phyloP scores from a whole-genome alignment of 2,888 invertebrate genomes.

The Pristionchus mayeri region DNA sequence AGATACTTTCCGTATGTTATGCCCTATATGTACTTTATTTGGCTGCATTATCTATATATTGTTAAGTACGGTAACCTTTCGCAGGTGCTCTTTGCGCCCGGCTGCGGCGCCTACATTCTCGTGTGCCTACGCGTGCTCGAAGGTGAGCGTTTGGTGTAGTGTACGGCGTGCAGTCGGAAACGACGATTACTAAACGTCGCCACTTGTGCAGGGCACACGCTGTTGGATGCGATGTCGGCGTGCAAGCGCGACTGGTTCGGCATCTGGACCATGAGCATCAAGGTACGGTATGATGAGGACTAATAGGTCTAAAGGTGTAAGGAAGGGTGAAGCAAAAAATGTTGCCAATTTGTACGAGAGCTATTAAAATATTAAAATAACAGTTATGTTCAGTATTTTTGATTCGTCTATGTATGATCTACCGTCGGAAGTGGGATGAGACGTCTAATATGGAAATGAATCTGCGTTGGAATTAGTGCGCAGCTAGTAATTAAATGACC shows the following conservation, averaged over 20 bases:
- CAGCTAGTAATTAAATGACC: no score
- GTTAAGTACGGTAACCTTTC: not conserved
- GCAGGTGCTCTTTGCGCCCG: constrained; percentile 65
- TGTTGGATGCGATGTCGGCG: constrained; percentile 52
- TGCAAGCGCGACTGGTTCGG: constrained; percentile 61
- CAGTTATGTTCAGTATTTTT: no score
- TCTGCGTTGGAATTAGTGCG: no score
- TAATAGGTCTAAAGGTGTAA: not conserved
- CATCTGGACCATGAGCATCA: constrained; percentile 58
- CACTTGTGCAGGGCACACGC: constrained; percentile 34
- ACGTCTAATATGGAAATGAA: no score
- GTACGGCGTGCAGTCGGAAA: not conserved
- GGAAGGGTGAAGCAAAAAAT: not conserved
- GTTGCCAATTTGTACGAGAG: no score
- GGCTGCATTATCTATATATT: not conserved
- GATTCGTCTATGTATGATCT: no score
- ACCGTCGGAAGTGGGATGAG: no score
- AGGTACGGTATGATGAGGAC: constrained; percentile 40
- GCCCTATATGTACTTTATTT: no score
- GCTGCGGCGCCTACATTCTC: constrained; percentile 65
- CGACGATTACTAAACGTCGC: not conserved
- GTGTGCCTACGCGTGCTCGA: constrained; percentile 67
- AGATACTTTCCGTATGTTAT: no score
- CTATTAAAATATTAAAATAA: not conserved
- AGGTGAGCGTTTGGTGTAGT: constrained; percentile 53